Evolutionary conservation across 2,888 invertebrate genomes (phyloP).

Genomic region (Pemphredon lugubris): DNA sequence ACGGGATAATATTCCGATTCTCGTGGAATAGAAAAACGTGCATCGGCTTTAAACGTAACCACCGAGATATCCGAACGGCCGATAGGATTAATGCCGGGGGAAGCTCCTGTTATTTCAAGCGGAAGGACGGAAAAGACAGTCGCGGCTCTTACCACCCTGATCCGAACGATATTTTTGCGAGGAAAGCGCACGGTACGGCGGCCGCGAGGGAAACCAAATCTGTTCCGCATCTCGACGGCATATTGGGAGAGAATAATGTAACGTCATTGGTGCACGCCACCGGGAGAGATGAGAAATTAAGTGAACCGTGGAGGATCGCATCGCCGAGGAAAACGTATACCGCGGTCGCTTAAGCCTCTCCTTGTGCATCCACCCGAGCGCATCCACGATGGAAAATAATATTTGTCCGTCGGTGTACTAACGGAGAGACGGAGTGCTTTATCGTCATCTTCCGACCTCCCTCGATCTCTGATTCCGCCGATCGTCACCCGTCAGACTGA

Average conservation of each 20-base stretch:
- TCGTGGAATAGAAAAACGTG: too few species aligned
- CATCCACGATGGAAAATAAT: conserved; percentile 66
- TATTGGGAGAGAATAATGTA: conserved; percentile 60
- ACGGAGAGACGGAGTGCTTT: conserved; percentile 53
- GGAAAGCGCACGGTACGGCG: conserved; percentile 21
- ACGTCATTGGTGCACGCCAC: conserved; percentile 48
- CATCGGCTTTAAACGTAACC: too few species aligned
- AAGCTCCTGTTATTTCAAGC: conserved; percentile 7
- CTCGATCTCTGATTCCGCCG: conserved; percentile 34
- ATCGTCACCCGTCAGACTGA: conserved; percentile 45
- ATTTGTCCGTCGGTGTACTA: conserved; percentile 60
- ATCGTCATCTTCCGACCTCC: conserved; percentile 39
- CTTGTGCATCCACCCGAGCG: conserved; percentile 57
- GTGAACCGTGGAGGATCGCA: conserved; percentile 65
- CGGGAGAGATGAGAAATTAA: conserved; percentile 67
- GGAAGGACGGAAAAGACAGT: conserved; percentile 18
- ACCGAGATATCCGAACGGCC: conserved; percentile 2
- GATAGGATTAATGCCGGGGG: background rate
- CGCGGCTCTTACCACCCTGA: conserved; percentile 8
- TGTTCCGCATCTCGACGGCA: conserved; percentile 53
- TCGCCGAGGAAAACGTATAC: conserved; percentile 55
- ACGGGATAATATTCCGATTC: too few species aligned
- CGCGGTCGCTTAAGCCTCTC: conserved; percentile 59
- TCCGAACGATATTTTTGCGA: conserved; percentile 24
- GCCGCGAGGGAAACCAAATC: conserved; percentile 52